phyloP scores from a whole-genome alignment of 2,797 vertebrate species.

The Heterohyrax brucei region DNA sequence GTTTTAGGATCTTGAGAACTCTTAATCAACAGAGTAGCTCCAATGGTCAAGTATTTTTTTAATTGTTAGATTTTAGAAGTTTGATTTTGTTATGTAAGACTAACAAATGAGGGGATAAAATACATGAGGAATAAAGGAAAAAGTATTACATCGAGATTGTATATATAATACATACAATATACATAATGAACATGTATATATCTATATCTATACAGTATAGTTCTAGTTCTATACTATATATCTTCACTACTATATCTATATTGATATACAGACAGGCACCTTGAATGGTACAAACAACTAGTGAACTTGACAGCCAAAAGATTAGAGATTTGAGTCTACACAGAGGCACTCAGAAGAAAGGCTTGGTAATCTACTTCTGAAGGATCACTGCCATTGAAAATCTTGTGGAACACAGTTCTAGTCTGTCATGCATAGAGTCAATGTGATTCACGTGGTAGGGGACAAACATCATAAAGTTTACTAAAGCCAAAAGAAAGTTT shows the following conservation, averaged over 20 bases:
- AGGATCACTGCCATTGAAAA: too few species aligned
- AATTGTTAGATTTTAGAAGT: background rate
- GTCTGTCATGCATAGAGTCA: background rate
- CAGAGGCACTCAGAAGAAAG: background rate
- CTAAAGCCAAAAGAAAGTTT: too few species aligned
- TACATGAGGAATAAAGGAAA: background rate
- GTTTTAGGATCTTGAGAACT: background rate
- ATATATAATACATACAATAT: background rate
- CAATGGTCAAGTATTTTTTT: background rate
- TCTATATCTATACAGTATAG: too few species aligned
- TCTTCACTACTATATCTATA: background rate
- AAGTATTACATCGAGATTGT: background rate
- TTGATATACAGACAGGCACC: background rate
- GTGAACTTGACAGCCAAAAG: background rate
- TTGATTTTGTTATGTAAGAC: background rate
- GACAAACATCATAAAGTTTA: too few species aligned
- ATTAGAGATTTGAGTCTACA: background rate
- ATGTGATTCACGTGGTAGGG: too few species aligned
- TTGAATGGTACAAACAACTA: background rate
- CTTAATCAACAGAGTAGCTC: background rate
- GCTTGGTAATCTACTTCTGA: too few species aligned
- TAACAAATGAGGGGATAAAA: background rate
- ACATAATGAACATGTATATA: too few species aligned
- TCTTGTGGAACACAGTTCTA: too few species aligned
- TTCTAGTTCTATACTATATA: background rate